phyloP scores from a whole-genome alignment of 2,113 vertebrate genomes.

The Polyodon spathula region DNA sequence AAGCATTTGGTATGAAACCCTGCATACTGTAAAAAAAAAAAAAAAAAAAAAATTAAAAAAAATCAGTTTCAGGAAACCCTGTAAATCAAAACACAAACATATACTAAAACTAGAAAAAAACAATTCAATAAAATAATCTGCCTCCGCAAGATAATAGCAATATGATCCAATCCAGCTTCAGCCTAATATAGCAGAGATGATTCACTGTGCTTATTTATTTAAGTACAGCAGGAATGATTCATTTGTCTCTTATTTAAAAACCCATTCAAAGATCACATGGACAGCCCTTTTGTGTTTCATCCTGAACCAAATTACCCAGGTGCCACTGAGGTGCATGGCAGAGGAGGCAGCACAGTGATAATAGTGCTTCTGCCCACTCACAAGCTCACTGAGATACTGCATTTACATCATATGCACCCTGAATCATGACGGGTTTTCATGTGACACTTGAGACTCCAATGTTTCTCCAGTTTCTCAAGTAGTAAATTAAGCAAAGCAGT shows the following conservation, averaged over 20 bases:
- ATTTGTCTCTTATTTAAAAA: conserved; percentile 3
- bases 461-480: neutral
- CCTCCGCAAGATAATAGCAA: no score
- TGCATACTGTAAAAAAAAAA: no score
- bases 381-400: neutral
- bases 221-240: neutral
- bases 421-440: conserved; percentile 9
- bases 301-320: neutral
- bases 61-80: no score
- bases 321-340: neutral
- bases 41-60: no score
- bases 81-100: no score
- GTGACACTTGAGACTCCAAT: neutral
- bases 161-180: neutral
- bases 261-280: neutral
- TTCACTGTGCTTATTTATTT: neutral
- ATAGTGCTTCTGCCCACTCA: conserved; percentile 2
- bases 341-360: neutral
- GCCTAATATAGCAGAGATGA: neutral
- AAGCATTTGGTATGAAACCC: no score
- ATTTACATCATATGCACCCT: conserved; percentile 5
- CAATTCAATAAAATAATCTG: neutral
- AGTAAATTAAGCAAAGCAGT: neutral
- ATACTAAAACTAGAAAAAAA: neutral
- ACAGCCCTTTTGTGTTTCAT: neutral